Base-by-base conservation (phyloP, 2,888 invertebrate genomes). In the Aspidiotus destructor region DNA sequence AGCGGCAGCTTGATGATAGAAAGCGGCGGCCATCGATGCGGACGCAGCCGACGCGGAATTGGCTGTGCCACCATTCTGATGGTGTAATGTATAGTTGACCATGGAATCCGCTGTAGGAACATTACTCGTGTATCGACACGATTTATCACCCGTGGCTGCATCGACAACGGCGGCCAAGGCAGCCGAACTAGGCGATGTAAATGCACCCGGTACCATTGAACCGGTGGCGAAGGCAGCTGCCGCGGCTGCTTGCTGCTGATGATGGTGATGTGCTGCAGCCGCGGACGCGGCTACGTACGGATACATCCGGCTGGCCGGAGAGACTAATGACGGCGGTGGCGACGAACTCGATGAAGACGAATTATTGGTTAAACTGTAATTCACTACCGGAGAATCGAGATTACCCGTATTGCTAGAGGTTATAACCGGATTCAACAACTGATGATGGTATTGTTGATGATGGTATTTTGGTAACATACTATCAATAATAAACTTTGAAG, bases 401-500 rank as follows among this genome's bases (percentile, higher is more conserved):
- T 86, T 84, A 80, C 86, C 81, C 81, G 85, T 82, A 81, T 84
- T 79, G 75, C 81, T 78, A 69, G 76, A 76, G 68, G 76, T 75
- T 76, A 80, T 73, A 68, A 74, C 80, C 75, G 82, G 80, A 73
- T 77, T 80, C 74, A 79, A 81, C 77, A 83, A 81, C 79, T 85
- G 85, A 80, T 85, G 85, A 79, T 86, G 83, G 79, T 87, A 86
- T 80, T 82, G 82, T 80, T 82, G 83, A 79, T 77, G 75, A 83
- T 85, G 90, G 83, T 93, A 93, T 85, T 93, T 93, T 77, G 92
- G 92, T 83, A 93, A 89, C 91, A 93, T 92, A 85, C 91, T 92
- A 89, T 93, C 92, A 84, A 93, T 89, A 85, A 91, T 90, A 85
- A 92, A 93, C 87, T 92, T 93, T 85, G 92, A 92, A 86, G 87